Evolutionary conservation across 2,113 vertebrate genomes (phyloP).

Genomic region (Motacilla tschutschensis): DNA sequence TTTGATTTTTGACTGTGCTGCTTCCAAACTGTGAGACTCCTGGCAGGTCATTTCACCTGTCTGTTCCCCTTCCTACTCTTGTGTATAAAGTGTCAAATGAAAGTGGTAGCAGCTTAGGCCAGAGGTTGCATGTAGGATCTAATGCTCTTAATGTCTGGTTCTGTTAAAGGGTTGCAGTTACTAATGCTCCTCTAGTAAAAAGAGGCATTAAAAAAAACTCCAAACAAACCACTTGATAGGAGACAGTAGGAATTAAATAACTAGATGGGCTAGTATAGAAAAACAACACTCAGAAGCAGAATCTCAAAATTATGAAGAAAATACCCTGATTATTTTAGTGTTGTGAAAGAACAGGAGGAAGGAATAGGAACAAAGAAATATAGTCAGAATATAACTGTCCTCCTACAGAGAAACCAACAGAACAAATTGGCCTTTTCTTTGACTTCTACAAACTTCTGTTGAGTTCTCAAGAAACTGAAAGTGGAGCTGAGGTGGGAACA

Average conservation of each 20-base stretch:
- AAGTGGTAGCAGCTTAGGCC: background rate
- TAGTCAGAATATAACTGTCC: background rate
- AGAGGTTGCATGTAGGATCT: background rate
- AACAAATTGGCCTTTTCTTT: background rate
- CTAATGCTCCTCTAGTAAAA: background rate
- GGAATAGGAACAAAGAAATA: background rate
- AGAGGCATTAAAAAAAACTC: background rate
- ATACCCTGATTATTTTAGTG: background rate
- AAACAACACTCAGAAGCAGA: background rate
- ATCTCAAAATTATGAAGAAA: background rate
- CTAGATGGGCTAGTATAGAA: background rate
- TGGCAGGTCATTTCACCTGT: background rate
- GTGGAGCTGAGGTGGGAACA: slow-evolving; percentile 14
- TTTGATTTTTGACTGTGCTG: background rate
- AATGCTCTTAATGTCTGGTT: background rate
- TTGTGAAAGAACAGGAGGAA: background rate
- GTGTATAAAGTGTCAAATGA: background rate
- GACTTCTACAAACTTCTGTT: slow-evolving; percentile 39
- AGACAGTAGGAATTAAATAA: background rate
- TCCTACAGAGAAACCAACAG: background rate
- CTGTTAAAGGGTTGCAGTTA: background rate
- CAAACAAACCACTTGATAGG: background rate
- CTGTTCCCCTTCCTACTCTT: background rate
- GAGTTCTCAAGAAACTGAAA: slow-evolving; percentile 47
- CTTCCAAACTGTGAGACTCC: background rate